Percentiles rank a stretch among this genome's conserved stretches.
These are phyloP conservation scores for Paramormyrops hopkinsi DNA, from an alignment of 2,797 vertebrate genomes.

Conservation along the genomic window DNA sequence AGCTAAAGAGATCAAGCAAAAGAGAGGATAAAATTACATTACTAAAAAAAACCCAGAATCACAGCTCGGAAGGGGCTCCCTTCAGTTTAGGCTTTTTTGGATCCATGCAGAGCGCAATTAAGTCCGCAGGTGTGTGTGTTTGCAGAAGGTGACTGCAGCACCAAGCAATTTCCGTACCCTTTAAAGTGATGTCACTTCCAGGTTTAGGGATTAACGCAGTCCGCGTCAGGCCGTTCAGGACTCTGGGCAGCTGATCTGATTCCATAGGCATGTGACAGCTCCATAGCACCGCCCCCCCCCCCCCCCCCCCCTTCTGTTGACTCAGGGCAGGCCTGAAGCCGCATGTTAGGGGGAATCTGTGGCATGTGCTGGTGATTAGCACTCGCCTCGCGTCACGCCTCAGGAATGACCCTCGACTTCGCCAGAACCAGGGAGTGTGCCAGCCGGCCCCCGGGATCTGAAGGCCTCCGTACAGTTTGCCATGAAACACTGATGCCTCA, in stretches of 20 bases:
- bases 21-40: not conserved
- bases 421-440: constrained; percentile 16
- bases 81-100: not conserved
- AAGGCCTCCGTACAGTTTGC: not conserved
- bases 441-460: not conserved
- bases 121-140: not conserved
- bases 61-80: not conserved
- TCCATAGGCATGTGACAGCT: constrained; percentile 9
- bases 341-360: constrained; percentile 15
- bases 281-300: constrained; percentile 17
- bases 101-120: not conserved
- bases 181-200: not conserved
- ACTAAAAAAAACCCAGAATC: not conserved
- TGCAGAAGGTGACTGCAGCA: not conserved
- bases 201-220: not conserved
- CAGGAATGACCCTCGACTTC: constrained; percentile 25
- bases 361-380: constrained; percentile 21
- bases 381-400: constrained; percentile 13
- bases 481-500: not conserved
- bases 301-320: not conserved
- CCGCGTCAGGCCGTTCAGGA: not conserved
- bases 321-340: constrained; percentile 11
- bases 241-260: constrained; percentile 21
- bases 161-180: not conserved
- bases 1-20: constrained; percentile 30